Percentiles rank a stretch among this genome's conserved stretches.
phyloP scores from a whole-genome alignment of 2,888 invertebrate species.

The Ctena decussata region DNA sequence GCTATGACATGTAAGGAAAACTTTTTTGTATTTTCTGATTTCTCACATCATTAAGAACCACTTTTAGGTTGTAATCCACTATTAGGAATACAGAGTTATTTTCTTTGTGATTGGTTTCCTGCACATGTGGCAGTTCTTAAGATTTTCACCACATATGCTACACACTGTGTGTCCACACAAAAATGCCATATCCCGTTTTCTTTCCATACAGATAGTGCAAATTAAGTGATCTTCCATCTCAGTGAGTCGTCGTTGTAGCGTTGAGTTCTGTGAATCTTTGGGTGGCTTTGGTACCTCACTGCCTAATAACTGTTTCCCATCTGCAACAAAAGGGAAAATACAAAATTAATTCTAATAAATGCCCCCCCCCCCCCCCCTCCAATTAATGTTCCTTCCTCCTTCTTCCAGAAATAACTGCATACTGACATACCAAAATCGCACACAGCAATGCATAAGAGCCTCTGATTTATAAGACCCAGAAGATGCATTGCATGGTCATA shows the following conservation, averaged over 20 bases:
- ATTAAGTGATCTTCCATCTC: constrained; percentile 95
- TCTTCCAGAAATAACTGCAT: too few species aligned
- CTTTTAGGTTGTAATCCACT: too few species aligned
- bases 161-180: constrained; percentile 96
- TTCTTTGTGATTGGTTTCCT: constrained; percentile 92
- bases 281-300: background rate
- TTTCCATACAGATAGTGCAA: constrained; percentile 96
- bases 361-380: too few species aligned
- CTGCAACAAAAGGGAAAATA: constrained; percentile 5
- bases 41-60: too few species aligned
- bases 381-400: too few species aligned
- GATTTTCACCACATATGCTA: constrained; percentile 93
- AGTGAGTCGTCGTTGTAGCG: constrained; percentile 89
- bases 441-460: too few species aligned
- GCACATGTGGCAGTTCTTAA: constrained; percentile 95
- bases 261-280: constrained; percentile 57
- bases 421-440: too few species aligned
- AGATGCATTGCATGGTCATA: too few species aligned
- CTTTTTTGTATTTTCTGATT: too few species aligned
- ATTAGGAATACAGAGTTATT: constrained; percentile 89
- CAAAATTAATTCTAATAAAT: too few species aligned
- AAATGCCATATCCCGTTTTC: constrained; percentile 93
- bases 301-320: constrained; percentile 23
- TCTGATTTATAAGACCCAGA: too few species aligned
- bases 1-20: too few species aligned